Conservation (phyloP, 1,140 invertebrate species). For the Proctacanthus coquilletti region DNA sequence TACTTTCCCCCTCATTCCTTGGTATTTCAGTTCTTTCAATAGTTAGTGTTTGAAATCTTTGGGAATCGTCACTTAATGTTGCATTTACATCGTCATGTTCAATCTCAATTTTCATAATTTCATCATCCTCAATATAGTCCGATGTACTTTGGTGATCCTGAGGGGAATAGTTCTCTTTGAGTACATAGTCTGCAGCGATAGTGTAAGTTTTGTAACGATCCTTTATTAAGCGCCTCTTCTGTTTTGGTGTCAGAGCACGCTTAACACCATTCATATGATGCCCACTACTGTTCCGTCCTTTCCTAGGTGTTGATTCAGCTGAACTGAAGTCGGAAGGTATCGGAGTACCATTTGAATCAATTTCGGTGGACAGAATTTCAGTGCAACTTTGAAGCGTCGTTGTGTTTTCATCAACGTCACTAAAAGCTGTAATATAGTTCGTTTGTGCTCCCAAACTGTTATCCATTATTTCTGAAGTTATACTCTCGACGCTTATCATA, state of each 20-base stretch:
- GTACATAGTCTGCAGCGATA: slow-evolving; percentile 39
- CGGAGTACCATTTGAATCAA: slow-evolving; percentile 29
- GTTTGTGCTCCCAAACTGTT: slow-evolving; percentile 17
- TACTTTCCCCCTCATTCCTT: too few species aligned
- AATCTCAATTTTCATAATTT: slow-evolving; percentile 22
- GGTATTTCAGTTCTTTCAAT: background rate
- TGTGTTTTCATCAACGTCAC: slow-evolving; percentile 41
- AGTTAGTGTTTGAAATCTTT: too few species aligned
- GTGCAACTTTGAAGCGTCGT: slow-evolving; percentile 28
- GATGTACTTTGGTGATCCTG: too few species aligned
- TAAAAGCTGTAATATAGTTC: slow-evolving; percentile 27
- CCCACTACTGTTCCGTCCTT: slow-evolving; percentile 25
- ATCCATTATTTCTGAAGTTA: slow-evolving; percentile 60
- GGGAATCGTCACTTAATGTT: background rate
- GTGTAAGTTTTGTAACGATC: slow-evolving; percentile 67
- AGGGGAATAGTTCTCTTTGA: slow-evolving; percentile 10
- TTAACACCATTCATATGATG: slow-evolving; percentile 13
- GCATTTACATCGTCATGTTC: slow-evolving; percentile 7
- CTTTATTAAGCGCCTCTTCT: slow-evolving; percentile 51
- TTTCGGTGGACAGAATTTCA: slow-evolving; percentile 22
- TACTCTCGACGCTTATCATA: slow-evolving; percentile 71
- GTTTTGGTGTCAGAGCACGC: slow-evolving; percentile 52
- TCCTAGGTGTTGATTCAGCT: slow-evolving; percentile 54
- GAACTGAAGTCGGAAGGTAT: slow-evolving; percentile 45
- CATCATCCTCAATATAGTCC: slow-evolving; percentile 25